phyloP scores from a whole-genome alignment of 2,888 invertebrate species.

The Crematogaster levior region DNA sequence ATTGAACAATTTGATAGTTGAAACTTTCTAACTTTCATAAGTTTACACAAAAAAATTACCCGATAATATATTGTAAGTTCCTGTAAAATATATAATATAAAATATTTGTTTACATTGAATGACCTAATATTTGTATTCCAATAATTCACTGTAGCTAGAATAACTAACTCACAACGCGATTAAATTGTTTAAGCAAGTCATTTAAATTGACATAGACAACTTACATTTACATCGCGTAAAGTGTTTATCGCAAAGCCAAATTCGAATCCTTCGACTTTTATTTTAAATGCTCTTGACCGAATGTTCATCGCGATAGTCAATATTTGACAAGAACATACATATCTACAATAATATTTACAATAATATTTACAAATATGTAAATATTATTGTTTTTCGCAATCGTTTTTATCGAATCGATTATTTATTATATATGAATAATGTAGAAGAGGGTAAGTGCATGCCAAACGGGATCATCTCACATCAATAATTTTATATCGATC shows the following conservation, averaged over 20 bases:
- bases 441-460: too few species aligned
- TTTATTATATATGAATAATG: constrained; percentile 15
- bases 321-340: background rate
- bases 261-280: background rate
- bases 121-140: background rate
- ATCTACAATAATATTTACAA: background rate
- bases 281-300: background rate
- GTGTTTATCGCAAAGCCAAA: background rate
- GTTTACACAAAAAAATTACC: background rate
- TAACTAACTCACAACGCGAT: background rate
- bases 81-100: background rate
- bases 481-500: background rate
- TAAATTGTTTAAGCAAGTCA: background rate
- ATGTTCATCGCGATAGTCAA: background rate
- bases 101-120: background rate
- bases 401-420: constrained; percentile 11
- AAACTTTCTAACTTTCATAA: constrained; percentile 40
- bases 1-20: background rate
- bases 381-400: background rate
- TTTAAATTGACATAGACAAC: background rate
- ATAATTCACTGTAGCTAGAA: background rate
- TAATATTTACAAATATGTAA: constrained; percentile 5
- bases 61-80: constrained; percentile 8
- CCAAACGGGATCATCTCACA: background rate
- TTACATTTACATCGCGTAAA: background rate